These are phyloP conservation scores for Acestrorhynchus altus DNA, from an alignment of 2,797 vertebrate species.

Conservation along the genomic window DNA sequence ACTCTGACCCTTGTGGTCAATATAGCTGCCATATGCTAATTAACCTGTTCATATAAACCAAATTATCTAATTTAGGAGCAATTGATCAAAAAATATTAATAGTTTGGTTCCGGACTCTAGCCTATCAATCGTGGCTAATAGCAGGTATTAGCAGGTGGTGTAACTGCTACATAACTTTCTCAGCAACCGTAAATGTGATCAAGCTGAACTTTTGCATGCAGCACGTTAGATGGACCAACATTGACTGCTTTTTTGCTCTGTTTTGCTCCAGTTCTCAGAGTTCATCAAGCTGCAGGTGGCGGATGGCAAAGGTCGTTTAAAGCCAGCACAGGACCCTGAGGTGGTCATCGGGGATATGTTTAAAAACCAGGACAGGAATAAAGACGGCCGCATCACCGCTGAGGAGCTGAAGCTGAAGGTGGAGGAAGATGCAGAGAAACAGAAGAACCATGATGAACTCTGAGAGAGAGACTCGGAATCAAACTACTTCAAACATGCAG, in stretches of 20 bases:
- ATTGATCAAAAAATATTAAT: too few relatives aligned
- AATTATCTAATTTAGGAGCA: too few relatives aligned
- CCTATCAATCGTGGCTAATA: too few relatives aligned
- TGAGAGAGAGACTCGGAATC: conserved; percentile 67
- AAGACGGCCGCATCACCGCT: conserved; percentile 85
- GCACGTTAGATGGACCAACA: too few relatives aligned
- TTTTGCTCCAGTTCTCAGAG: conserved; percentile 81
- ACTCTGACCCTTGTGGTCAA: too few relatives aligned
- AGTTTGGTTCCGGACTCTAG: too few relatives aligned
- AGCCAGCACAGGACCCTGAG: conserved; percentile 84
- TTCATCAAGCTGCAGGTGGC: conserved; percentile 90
- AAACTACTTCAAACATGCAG: neutral
- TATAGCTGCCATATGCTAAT: too few relatives aligned
- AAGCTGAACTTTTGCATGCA: too few relatives aligned
- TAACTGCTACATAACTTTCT: too few relatives aligned
- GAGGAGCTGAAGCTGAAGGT: conserved; percentile 93
- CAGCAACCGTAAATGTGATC: too few relatives aligned
- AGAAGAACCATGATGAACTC: conserved; percentile 88
- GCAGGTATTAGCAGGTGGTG: too few relatives aligned
- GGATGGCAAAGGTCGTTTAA: conserved; percentile 89
- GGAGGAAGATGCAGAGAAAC: conserved; percentile 85
- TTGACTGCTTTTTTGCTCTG: neutral
- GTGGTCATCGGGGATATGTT: conserved; percentile 91
- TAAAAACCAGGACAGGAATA: conserved; percentile 92
- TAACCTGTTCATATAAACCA: too few relatives aligned